phyloP scores from a whole-genome alignment of 2,888 invertebrate genomes.

The Allolobophora icterica region DNA sequence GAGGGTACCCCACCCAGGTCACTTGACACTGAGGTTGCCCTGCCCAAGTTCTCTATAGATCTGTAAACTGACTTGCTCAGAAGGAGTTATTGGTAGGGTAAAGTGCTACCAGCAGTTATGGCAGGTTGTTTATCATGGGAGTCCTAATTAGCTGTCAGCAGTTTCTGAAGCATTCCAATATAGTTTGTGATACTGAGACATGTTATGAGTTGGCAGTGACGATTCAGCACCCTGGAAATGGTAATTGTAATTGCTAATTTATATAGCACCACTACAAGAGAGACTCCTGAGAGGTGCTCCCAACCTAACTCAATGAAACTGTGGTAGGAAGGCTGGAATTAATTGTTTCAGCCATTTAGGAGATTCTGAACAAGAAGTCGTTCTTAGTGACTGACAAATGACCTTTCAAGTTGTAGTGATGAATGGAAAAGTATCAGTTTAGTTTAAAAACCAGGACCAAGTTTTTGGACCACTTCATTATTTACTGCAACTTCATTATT shows the following conservation, averaged over 20 bases:
- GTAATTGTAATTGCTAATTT: no score
- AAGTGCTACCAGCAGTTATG: neutral
- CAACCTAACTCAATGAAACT: no score
- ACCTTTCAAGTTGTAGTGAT: conserved; percentile 4
- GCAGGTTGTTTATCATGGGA: neutral
- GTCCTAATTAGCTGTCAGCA: neutral
- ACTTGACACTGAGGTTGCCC: neutral
- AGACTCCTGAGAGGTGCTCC: no score
- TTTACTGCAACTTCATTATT: neutral
- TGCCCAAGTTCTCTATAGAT: neutral
- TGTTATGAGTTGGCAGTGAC: neutral
- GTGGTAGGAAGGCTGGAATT: no score
- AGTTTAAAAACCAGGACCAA: neutral
- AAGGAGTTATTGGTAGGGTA: neutral
- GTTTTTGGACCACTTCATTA: neutral
- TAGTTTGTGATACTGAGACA: neutral
- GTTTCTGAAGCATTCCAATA: neutral
- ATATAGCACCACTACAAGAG: no score
- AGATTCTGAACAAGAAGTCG: neutral
- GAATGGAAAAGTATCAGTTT: neutral
- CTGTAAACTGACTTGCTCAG: neutral
- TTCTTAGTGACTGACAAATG: neutral
- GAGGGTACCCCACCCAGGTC: neutral
- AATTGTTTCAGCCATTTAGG: neutral
- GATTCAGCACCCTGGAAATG: neutral